Evolutionary conservation across 2,797 vertebrate genomes (phyloP).

Genomic region (Pangasius larnaudii): DNA sequence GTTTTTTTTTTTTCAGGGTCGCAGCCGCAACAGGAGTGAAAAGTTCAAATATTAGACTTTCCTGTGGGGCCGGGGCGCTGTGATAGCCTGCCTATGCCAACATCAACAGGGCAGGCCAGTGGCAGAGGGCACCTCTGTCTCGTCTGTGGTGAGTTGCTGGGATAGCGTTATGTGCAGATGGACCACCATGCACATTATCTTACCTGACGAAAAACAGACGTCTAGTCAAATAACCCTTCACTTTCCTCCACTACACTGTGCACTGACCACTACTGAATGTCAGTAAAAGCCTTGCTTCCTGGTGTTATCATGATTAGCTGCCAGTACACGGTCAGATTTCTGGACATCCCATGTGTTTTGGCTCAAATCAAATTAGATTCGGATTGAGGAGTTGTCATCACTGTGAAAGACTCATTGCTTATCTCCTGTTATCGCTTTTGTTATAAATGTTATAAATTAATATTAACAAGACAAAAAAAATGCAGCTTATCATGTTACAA

Average conservation of each 20-base stretch:
- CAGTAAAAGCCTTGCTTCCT: neutral
- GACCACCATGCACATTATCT: constrained; percentile 16
- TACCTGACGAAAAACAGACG: neutral
- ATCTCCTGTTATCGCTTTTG: neutral
- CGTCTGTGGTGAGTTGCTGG: constrained; percentile 71
- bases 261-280: neutral
- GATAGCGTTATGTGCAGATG: constrained; percentile 60
- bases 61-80: constrained; percentile 70
- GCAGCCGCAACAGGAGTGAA: constrained; percentile 71
- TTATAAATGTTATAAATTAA: neutral
- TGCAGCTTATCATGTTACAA: neutral
- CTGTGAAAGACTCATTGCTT: neutral
- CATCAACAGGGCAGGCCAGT: constrained; percentile 68
- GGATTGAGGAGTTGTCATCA: neutral
- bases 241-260: neutral
- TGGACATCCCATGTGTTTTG: neutral
- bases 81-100: constrained; percentile 69
- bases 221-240: neutral
- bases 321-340: neutral
- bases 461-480: neutral
- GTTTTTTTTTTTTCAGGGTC: constrained; percentile 56
- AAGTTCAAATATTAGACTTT: constrained; percentile 86
- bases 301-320: neutral
- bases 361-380: neutral
- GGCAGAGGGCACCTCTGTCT: constrained; percentile 73